Conservation (phyloP, 2,113 vertebrate species). For the Promerops cafer region DNA sequence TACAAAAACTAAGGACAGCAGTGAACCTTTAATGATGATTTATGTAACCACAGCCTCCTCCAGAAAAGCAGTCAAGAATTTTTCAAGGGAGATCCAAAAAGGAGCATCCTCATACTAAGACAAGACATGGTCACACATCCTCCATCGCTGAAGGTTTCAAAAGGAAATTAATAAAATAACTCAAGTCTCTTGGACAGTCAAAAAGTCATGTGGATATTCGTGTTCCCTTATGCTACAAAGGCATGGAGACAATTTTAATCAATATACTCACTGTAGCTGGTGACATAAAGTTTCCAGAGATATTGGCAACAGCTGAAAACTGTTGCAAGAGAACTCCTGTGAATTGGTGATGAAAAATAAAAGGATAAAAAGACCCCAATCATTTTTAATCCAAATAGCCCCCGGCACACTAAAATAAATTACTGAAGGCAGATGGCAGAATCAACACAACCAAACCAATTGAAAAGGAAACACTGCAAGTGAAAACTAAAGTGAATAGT, state of each 20-base stretch:
- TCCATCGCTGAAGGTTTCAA: not conserved
- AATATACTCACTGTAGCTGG: not conserved
- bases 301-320: not conserved
- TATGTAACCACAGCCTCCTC: not conserved
- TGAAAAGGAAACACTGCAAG: not conserved
- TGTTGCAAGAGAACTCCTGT: not conserved
- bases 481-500: not conserved
- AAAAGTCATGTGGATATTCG: not conserved
- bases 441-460: not conserved
- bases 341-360: not conserved
- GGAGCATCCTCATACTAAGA: not conserved
- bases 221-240: not conserved
- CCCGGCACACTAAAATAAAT: not conserved
- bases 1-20: not conserved
- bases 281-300: not conserved
- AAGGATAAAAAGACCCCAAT: accelerated
- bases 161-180: not conserved
- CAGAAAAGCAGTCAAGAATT: not conserved
- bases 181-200: not conserved
- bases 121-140: not conserved
- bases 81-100: not conserved
- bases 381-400: not conserved
- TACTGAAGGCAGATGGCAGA: not conserved
- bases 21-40: not conserved
- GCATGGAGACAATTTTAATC: not conserved